Base-by-base conservation (phyloP, 2,113 vertebrate species). In the Chaetura pelagica region DNA sequence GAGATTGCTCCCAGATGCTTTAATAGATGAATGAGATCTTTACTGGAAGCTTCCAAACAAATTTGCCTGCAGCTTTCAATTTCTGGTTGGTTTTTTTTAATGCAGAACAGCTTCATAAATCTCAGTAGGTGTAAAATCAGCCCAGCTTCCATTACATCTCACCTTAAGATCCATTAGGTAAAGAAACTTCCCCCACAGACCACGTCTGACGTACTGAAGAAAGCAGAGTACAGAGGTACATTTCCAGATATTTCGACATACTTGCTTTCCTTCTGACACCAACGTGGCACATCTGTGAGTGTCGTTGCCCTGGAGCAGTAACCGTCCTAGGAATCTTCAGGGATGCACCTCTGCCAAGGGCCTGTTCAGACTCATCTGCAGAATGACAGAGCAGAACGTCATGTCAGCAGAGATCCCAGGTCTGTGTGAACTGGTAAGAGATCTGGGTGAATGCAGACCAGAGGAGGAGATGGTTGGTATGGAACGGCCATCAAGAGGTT, bases 241-340 rank as follows among this genome's bases (percentile, higher is more conserved):
- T 59, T 89, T 84, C 57, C 80, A 93, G 74, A 57, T 32, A 93
- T 91, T 94, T 82, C 93, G 40, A 94, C 69, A 87, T 48, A 42
- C 32, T 14, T 61, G 23, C 38, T 84, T 78, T 54, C 30, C 15
- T 91, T 58, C 38, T 85, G 74, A 76, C 40, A 73, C 30, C 71
- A 15, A 17, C 12, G 7, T 66, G 42, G 59, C 89, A 87, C 84
- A 92, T 68, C 91, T 89, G 27, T 22, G 1, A 32, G 7, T 72
- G 49, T 42, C 68, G 40, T 48, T 91, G 92, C 87, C 95, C 95
- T 83, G 35, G 35, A 76, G 96, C 82, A 83, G 24, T 79, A 97
- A 94, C 94, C 71, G 67, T 91, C 44, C 44, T 2, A 12, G 44
- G 46, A 19, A 89, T 34, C 66, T 55, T 5, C 4, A 9, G 62